Base-by-base conservation (phyloP, 2,797 vertebrate genomes). In the Iguana delicatissima region DNA sequence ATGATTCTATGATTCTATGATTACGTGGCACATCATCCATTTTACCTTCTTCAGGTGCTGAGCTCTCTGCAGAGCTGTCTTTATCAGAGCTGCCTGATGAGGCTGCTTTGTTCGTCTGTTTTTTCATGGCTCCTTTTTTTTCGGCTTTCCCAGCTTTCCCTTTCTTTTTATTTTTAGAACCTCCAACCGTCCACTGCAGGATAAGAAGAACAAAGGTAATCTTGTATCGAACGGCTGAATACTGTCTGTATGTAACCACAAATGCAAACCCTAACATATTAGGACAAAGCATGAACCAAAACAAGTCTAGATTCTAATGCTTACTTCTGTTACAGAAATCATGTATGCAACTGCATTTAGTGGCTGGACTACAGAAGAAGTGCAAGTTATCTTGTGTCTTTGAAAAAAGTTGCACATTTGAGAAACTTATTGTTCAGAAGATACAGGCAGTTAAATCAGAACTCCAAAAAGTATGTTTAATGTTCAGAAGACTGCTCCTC, bases 141-240 rank as follows among this genome's bases (percentile, higher is more conserved):
- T 99, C 99, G 55, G 97, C 98, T 97, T 99, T 99, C 86, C 98
- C 97, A 62, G 91, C 96, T 95, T 99, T 99, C 80, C 97, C 98
- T 94, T 99, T 99, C 97, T 99, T 99, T 96, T 99, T 99, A 94
- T 98, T 98, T 98, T 99, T 99, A 94, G 98, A 98, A 93, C 98
- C 99, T 92, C 98, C 99, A 86, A 99, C 99, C 67, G 99, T 99
- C 99, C 99, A 99, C 99, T 99, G 94, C 13, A 95, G 96, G 73
- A 85, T 87, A 90, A 95, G 72, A 94, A 91, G 0, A 83, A 92
- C 92, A 26, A 91, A 85, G 79, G 10, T 74, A 92, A 91, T 94
- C 67, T 69, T 8, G 0, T 90, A 62, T 96, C 90, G 92, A 10
- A 93, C 35, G 0, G 0, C 69, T 82, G 57, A 85, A 73, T 38